phyloP scores from a whole-genome alignment of 2,888 invertebrate genomes.

The Acrobasis consociella region DNA sequence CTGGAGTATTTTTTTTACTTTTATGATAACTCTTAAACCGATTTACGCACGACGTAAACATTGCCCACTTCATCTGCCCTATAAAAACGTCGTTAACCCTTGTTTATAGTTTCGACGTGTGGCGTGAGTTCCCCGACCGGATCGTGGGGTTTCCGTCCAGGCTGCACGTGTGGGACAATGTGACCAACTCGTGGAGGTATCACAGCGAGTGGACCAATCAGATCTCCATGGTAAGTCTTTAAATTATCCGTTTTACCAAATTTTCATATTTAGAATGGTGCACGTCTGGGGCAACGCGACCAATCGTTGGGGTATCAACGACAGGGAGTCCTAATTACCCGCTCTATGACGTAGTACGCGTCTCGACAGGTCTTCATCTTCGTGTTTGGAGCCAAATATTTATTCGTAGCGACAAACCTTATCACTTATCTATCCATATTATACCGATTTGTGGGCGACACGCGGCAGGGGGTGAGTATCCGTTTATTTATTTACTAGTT shows the following conservation, averaged over 20 bases:
- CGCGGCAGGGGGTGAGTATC: too few relatives aligned
- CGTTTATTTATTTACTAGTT: too few relatives aligned
- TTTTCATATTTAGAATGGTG: too few relatives aligned
- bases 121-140: constrained; percentile 98
- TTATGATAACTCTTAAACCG: background rate
- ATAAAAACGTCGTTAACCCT: constrained; percentile 17
- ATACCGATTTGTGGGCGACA: too few relatives aligned
- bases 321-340: too few relatives aligned
- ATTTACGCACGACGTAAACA: constrained; percentile 15
- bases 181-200: constrained; percentile 93
- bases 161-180: constrained; percentile 96
- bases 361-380: too few relatives aligned
- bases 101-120: constrained; percentile 88
- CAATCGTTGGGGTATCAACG: too few relatives aligned
- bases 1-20: background rate
- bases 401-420: too few relatives aligned
- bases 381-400: too few relatives aligned
- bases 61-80: constrained; percentile 15
- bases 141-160: constrained; percentile 98
- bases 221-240: constrained; percentile 92
- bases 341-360: too few relatives aligned
- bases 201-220: constrained; percentile 99
- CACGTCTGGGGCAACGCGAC: too few relatives aligned
- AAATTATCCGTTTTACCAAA: constrained; percentile 4
- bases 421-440: too few relatives aligned